Evolutionary conservation across 1,140 invertebrate species (phyloP), one percentile per base, ranked within the genome.

Genomic region (Neodiprion lecontei): DNA sequence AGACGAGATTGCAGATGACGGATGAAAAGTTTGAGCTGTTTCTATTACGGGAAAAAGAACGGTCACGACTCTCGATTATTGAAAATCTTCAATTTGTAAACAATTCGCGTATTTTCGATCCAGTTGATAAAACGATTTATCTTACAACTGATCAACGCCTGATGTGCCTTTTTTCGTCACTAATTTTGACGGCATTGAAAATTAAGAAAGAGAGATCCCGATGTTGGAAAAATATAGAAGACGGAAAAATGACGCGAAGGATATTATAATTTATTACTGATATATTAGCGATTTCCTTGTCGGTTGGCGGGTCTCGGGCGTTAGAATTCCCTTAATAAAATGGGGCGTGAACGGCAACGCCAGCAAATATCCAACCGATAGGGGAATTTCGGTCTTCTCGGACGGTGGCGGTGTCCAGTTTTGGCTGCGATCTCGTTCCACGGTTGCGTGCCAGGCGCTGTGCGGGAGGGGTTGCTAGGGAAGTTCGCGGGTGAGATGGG

Each of bases 251-350:
- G 53, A 61, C 53, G 8, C 53, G 53, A 14, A 17, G n/a, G 53
- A 61, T 61, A 5, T 40, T 40, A 61, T 61, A 61, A 61, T 61
- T 8, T 61, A 61, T 61, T 9, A 17, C n/a, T 7, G 53, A 61
- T 12, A 61, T 61, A 17, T 40, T 14, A 3, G 53, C 1, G 11
- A 3, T n/a, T 61, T 61, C 53, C 53, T 1, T 12, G 53, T 61
- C 53, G 53, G 53, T 4, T 74, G 72, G 70, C 76, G 72, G 0
- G 2, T 40, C 28, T 40, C 28, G 28, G 28, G 71, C 69, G 71
- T 76, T 76, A 79, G 78, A 81, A 85, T 85, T 85, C 85, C 83
- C 83, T 85, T 86, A 85, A 86, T 85, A 86, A 86, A 86, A 85
- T 86, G 79, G 84, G 82, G 83, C 81, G 83, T 83, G 84, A 86